Base-by-base conservation (phyloP, 2,888 invertebrate species). In the Heteropelma amictum region DNA sequence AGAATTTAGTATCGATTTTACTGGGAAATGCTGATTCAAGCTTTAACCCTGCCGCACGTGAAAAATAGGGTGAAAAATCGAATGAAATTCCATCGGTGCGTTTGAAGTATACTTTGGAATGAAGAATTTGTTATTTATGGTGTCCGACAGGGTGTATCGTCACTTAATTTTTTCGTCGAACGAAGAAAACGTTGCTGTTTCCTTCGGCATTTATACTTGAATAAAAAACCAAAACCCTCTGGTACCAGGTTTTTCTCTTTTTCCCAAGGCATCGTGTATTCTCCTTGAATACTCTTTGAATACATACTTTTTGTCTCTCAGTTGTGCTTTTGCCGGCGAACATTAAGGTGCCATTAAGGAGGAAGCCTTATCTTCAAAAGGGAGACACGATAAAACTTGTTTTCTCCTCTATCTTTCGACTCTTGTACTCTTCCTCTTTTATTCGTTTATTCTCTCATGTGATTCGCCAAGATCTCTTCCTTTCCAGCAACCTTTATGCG, bases 331-430 rank as follows among this genome's bases (percentile, higher is more conserved):
- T 49, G 38, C 49, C 26, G 21, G 14, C 8, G 47, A 63, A 56
- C 54, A 68, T 68, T 68, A 63, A 68, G 68, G 40, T 49, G 33
- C 72, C 72, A 73, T 73, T 68, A 63, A 63, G 40, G 23, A 47
- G 45, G 60, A 67, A 67, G 71, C 33, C 45, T 19, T 33, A 67
- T 47, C 49, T 49, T 75, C 70, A 65, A 75, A 67, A 61, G 38
- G 60, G 30, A 54, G 38, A 60, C 38, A 71, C 45, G 61, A 67
- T 65, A 65, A 69, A 64, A 64, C 51, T 42, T 64, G 56, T 58
- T 67, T 68, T 51, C 58, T 71, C 51, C 38, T 64, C 64, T 38
- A 53, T 61, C 54, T 49, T 67, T 67, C 58, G 38, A 38, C 49
- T 64, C 35, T 35, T n/a, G n/a, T n/a, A n/a, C n/a, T n/a, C n/a